Base-by-base conservation (phyloP, 2,888 invertebrate genomes). In the Pristionchus entomophagus region DNA sequence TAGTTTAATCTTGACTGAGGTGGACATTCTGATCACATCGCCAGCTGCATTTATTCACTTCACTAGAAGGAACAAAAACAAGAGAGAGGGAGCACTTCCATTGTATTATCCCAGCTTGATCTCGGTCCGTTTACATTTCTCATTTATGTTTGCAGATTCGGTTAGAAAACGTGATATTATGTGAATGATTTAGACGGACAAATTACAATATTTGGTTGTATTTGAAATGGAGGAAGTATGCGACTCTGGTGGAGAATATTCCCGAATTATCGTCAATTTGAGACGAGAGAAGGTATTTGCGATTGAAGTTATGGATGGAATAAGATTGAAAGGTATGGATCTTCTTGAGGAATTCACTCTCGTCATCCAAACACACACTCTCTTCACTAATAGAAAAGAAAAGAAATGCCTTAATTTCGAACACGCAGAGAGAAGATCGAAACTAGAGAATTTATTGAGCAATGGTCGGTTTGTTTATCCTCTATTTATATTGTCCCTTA, bases 11-110 rank as follows among this genome's bases (percentile, higher is more conserved):
- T n/a, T n/a, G n/a, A n/a, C n/a, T n/a, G n/a, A 82, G 82, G 3
- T 82, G 10, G 82, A 82, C 22, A 38, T 82, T 59, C 59, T 82
- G n/a, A 59, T 82, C 45, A 59, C 82, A 14, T 10, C 82, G 56
- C 82, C 82, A 8, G 38, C 56, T 59, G 82, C 82, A 26, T 82
- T 26, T 26, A 51, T 35, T 17, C 26, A 53, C 14, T 81, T 81
- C 80, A 56, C 41, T 10, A 77, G 29, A 26, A 77, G 77, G 26
- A 77, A 14, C 26, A 51, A 26, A 0, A 32, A 78, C 17, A 14
- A 51, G 51, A 80, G 17, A n/a, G 41, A 77, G 38, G 49, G 77
- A 45, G n/a, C n/a, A n/a, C n/a, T n/a, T n/a, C n/a, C n/a, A n/a
- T n/a, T n/a, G n/a, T n/a, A n/a, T n/a, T n/a, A n/a, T n/a, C n/a